These are phyloP conservation scores for Melanostoma scalare DNA, from an alignment of 2,888 invertebrate genomes.

Conservation along the genomic window DNA sequence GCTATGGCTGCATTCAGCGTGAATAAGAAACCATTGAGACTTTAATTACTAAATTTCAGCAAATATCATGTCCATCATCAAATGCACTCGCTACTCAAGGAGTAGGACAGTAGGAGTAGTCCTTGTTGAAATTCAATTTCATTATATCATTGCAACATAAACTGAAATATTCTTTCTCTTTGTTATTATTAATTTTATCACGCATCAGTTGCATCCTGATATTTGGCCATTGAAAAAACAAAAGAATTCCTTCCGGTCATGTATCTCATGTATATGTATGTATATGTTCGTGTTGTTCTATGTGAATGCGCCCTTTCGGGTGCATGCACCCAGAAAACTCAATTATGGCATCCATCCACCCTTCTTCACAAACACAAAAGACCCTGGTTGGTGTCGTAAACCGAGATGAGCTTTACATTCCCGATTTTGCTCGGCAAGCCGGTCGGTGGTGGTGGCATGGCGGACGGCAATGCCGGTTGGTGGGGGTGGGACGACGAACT, in stretches of 20 bases:
- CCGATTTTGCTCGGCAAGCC: conserved; percentile 10
- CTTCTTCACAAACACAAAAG: conserved; percentile 50
- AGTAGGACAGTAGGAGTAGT: neutral
- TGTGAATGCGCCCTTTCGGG: conserved; percentile 48
- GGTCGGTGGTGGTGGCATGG: neutral
- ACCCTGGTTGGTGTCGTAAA: conserved; percentile 41
- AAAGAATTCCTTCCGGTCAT: conserved; percentile 62
- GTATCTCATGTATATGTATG: conserved; percentile 15
- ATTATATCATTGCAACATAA: conserved; percentile 47
- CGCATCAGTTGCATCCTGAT: conserved; percentile 67
- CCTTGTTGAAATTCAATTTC: conserved; percentile 33
- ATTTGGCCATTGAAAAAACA: conserved; percentile 63
- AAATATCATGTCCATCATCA: too few species aligned
- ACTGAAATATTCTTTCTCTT: conserved; percentile 46
- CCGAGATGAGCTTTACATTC: conserved; percentile 55
- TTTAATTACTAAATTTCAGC: too few species aligned
- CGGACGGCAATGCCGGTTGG: neutral
- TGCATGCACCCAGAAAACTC: conserved; percentile 67
- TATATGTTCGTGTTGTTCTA: conserved; percentile 3
- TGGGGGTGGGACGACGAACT: neutral
- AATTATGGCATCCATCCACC: conserved; percentile 64
- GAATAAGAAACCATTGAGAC: too few species aligned
- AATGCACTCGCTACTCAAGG: conserved; percentile 4
- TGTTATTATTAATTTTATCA: conserved; percentile 69
- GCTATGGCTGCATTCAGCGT: too few species aligned